These are phyloP conservation scores for Brassicogethes aeneus DNA, from an alignment of 2,888 invertebrate species.

Conservation along the genomic window DNA sequence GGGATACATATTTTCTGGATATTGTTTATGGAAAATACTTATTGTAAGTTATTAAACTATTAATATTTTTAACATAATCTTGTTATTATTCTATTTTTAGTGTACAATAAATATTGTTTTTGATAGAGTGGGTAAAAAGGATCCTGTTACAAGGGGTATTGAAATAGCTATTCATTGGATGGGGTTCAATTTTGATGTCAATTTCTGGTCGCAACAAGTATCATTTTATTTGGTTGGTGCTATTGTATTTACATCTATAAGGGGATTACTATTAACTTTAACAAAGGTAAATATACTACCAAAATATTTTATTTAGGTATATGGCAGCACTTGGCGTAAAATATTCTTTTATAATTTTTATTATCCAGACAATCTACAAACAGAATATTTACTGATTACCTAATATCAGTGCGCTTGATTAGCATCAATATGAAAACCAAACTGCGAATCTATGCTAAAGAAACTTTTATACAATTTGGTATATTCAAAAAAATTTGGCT, in stretches of 20 bases:
- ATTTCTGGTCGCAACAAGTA: conserved; percentile 98
- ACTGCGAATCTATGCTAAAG: too few species aligned
- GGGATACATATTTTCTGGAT: conserved; percentile 96
- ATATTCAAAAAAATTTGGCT: too few species aligned
- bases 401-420: too few species aligned
- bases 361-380: too few species aligned
- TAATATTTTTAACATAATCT: conserved; percentile 6
- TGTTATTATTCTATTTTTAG: conserved; percentile 45
- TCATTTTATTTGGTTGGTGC: conserved; percentile 96
- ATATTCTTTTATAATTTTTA: too few species aligned
- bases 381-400: too few species aligned
- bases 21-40: conserved; percentile 98
- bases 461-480: too few species aligned
- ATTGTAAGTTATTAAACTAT: conserved; percentile 78
- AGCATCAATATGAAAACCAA: too few species aligned
- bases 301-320: background rate
- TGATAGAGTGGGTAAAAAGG: conserved; percentile 96
- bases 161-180: conserved; percentile 97
- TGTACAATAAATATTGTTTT: conserved; percentile 98
- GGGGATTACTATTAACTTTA: conserved; percentile 89
- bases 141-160: conserved; percentile 93
- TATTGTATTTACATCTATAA: conserved; percentile 94
- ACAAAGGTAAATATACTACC: conserved; percentile 67
- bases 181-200: conserved; percentile 92
- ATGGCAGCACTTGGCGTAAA: too few species aligned